These are phyloP conservation scores for Anthopleura xanthogrammica DNA, from an alignment of 92 coral and sea anemone species.

Conservation along the genomic window DNA sequence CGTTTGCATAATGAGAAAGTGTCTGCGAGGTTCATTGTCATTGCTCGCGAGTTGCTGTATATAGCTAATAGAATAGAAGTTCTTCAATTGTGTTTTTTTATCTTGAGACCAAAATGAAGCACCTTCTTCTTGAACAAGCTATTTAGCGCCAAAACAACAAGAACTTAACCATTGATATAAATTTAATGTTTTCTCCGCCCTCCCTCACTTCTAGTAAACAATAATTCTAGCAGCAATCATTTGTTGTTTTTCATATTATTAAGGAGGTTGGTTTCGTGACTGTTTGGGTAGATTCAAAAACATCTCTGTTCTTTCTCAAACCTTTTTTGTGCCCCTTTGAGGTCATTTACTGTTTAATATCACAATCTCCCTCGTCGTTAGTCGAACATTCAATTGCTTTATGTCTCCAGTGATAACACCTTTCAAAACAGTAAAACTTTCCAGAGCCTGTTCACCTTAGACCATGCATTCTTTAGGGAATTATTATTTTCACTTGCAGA, in stretches of 20 bases:
- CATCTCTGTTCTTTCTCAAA: constrained; percentile 22
- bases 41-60: constrained; percentile 13
- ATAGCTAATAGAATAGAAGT: constrained; percentile 11
- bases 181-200: constrained; percentile 13
- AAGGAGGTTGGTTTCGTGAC: constrained; percentile 22
- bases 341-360: constrained; percentile 25
- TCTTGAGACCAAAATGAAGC: too few species aligned
- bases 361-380: constrained; percentile 1
- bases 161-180: neutral
- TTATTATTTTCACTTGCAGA: neutral
- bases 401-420: constrained; percentile 15
- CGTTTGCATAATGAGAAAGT: constrained; percentile 1
- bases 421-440: constrained; percentile 8
- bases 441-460: constrained; percentile 12
- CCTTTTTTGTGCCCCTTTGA: neutral
- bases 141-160: constrained; percentile 1
- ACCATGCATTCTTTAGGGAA: constrained; percentile 17
- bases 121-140: neutral
- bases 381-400: constrained; percentile 4
- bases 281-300: neutral
- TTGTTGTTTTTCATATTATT: neutral
- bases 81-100: neutral
- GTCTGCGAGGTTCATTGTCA: constrained; percentile 8
- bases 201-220: constrained; percentile 1
- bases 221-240: constrained; percentile 3